Percentiles rank a stretch among this genome's conserved stretches.
Conservation (phyloP, 2,888 invertebrate species). For the Criorhina ranunculi region DNA sequence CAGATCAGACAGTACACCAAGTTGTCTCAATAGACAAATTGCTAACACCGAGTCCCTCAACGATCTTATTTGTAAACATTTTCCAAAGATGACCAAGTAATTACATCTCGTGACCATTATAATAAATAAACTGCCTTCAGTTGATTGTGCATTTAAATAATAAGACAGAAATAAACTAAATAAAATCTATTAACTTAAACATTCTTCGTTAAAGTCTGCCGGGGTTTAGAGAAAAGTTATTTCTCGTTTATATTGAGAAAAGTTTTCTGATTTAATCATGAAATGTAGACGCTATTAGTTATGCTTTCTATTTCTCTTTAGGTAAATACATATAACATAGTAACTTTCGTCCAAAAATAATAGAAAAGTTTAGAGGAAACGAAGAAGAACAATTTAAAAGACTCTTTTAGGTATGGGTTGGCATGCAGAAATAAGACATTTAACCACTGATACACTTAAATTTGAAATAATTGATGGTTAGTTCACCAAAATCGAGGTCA, state of each 20-base stretch:
- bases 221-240: background rate
- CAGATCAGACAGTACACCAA: too few species aligned
- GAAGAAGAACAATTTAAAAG: background rate
- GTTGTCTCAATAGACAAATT: too few species aligned
- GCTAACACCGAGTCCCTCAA: too few species aligned
- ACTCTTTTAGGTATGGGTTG: background rate
- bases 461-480: too few species aligned
- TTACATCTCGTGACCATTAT: background rate
- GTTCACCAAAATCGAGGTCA: too few species aligned
- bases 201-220: slow-evolving; percentile 20
- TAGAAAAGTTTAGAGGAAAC: background rate
- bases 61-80: background rate
- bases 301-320: slow-evolving; percentile 17
- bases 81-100: slow-evolving; percentile 5
- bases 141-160: slow-evolving; percentile 23
- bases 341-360: slow-evolving; percentile 6
- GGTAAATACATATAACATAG: background rate
- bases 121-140: slow-evolving; percentile 23
- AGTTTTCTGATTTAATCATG: background rate
- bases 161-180: background rate
- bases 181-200: background rate
- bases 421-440: background rate
- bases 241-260: background rate
- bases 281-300: slow-evolving; percentile 23
- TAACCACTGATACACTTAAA: too few species aligned